phyloP scores from a whole-genome alignment of 2,888 invertebrate species.

The Agriopis marginaria region DNA sequence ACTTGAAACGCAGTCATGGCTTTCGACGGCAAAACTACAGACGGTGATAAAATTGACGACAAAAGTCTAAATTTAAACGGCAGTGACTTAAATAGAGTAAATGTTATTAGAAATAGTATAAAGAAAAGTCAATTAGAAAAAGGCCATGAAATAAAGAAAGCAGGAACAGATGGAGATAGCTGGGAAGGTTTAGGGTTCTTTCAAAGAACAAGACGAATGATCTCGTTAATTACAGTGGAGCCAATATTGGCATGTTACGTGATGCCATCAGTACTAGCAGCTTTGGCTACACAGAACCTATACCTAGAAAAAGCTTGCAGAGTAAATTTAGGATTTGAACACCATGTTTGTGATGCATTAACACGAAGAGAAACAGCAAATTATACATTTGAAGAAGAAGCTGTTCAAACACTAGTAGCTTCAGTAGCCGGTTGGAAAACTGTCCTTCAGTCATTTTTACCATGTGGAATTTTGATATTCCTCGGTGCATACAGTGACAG shows the following conservation, averaged over 20 bases:
- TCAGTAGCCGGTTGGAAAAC: conserved; percentile 95
- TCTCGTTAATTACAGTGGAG: conserved; percentile 90
- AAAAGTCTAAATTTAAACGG: conserved; percentile 62
- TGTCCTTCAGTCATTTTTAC: conserved; percentile 92
- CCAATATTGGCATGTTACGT: conserved; percentile 92
- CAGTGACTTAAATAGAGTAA: conserved; percentile 73
- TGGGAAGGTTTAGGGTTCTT: conserved; percentile 83
- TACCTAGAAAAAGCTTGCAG: conserved; percentile 95
- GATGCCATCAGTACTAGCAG: conserved; percentile 88
- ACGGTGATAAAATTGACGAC: conserved; percentile 61
- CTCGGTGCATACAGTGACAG: conserved; percentile 93
- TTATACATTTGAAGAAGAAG: conserved; percentile 86
- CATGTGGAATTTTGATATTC: conserved; percentile 92
- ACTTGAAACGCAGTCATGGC: conserved; percentile 60
- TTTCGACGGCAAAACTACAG: conserved; percentile 63
- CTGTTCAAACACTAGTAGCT: conserved; percentile 91
- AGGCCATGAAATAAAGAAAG: conserved; percentile 53
- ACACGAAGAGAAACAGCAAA: conserved; percentile 90
- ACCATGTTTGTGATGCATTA: conserved; percentile 91
- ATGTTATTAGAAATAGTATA: conserved; percentile 70
- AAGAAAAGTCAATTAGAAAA: conserved; percentile 64
- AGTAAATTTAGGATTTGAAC: conserved; percentile 91
- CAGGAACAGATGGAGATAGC: conserved; percentile 59
- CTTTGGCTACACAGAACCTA: conserved; percentile 93
- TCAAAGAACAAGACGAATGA: conserved; percentile 86